These are phyloP conservation scores for Sebastes trivittatus DNA, from an alignment of 2,797 vertebrate genomes.

Conservation along the genomic window DNA sequence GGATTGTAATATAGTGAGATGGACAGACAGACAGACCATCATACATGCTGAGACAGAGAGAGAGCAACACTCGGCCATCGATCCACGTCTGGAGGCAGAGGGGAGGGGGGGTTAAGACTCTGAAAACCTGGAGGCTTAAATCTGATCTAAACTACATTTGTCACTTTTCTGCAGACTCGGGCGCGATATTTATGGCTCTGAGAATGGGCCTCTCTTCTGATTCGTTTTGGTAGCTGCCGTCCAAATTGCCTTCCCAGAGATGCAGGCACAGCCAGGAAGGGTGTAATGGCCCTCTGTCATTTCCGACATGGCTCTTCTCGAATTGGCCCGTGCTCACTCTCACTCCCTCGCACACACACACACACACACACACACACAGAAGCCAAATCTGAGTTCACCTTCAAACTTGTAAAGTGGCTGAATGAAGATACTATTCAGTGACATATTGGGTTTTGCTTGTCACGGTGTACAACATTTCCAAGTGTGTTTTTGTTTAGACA, in stretches of 20 bases:
- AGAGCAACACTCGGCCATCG: constrained; percentile 21
- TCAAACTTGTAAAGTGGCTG: constrained; percentile 13
- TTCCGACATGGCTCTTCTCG: constrained; percentile 61
- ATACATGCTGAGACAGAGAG: constrained; percentile 21
- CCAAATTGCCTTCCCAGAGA: constrained; percentile 73
- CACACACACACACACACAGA: background rate
- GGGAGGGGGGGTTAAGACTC: constrained; percentile 14
- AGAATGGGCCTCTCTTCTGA: constrained; percentile 67
- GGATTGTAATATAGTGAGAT: constrained; percentile 23
- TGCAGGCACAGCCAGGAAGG: constrained; percentile 44
- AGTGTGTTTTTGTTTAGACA: background rate
- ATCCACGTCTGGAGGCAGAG: constrained; percentile 21
- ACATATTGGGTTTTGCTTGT: background rate
- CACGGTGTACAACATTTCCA: background rate
- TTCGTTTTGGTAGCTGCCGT: constrained; percentile 70
- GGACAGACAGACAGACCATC: background rate
- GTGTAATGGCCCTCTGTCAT: constrained; percentile 65
- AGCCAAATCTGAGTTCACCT: constrained; percentile 33
- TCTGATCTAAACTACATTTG: constrained; percentile 72
- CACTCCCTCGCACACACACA: constrained; percentile 11
- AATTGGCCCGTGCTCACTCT: constrained; percentile 34
- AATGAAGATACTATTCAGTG: constrained; percentile 7
- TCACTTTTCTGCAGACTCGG: constrained; percentile 70
- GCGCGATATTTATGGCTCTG: constrained; percentile 65
- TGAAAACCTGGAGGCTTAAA: constrained; percentile 60